phyloP scores from a whole-genome alignment of 2,888 invertebrate genomes.

The Anarsia innoxiella region DNA sequence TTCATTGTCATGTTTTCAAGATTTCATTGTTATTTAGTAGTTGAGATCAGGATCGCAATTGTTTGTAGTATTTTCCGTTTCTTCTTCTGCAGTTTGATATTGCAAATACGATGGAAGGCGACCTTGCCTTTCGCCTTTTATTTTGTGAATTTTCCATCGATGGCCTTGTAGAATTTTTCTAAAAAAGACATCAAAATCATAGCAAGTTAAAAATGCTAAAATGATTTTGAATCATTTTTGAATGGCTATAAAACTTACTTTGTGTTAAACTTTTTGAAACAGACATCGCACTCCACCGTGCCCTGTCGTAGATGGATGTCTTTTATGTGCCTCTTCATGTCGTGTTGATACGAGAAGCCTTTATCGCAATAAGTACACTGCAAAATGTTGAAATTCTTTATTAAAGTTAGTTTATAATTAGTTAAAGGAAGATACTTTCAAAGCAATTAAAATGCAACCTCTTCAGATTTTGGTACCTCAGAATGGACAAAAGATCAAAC shows the following conservation, averaged over 20 bases:
- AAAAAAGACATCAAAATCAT: no score
- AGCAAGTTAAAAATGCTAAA: no score
- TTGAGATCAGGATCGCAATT: conserved; percentile 19
- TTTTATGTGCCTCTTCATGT: conserved; percentile 56
- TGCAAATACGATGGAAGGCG: conserved; percentile 58
- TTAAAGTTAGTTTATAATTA: conserved; percentile 2
- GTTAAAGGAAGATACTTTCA: not conserved
- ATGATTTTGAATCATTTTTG: not conserved
- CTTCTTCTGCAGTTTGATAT: conserved; percentile 4
- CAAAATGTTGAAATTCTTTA: no score
- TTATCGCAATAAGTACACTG: conserved; percentile 67
- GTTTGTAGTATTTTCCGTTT: conserved; percentile 15
- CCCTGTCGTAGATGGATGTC: conserved; percentile 62
- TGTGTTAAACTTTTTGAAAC: conserved; percentile 62
- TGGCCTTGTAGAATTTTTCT: conserved; percentile 68
- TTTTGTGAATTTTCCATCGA: conserved; percentile 59
- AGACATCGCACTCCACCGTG: conserved; percentile 60
- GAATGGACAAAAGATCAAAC: no score
- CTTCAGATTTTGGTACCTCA: no score
- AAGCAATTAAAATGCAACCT: no score
- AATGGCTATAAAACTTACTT: conserved; percentile 37
- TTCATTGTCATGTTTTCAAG: no score
- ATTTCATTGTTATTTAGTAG: conserved; percentile 13
- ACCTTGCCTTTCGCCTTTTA: conserved; percentile 57
- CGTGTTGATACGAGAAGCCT: conserved; percentile 60